Evolutionary conservation across 2,113 vertebrate genomes (phyloP), one percentile per base, ranked within the genome.

Genomic region (Catharus minimus): DNA sequence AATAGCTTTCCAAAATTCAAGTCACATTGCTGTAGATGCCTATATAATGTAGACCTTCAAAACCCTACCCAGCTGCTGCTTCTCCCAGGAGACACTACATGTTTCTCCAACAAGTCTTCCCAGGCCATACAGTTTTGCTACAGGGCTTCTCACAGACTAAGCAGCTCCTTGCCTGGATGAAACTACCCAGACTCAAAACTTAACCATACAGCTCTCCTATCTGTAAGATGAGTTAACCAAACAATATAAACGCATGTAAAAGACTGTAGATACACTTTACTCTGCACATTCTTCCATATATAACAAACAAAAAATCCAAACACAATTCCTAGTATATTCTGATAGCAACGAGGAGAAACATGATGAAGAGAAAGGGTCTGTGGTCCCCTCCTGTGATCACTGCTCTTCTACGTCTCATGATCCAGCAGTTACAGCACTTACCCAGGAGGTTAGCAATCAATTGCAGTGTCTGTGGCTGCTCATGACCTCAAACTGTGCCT

Each of bases 61-160:
- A 92, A 69, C 50, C 20, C 26, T 86, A 57, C 30, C 55, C 88
- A 94, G 80, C 82, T 86, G 79, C 79, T 80, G 20, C 30, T 58
- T 69, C 38, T 86, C 82, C 72, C 88, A 66, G 39, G 71, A 83
- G 80, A 80, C 33, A 55, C 28, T 41, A 15, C n/a, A 43, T 5
- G 32, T 77, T 82, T 76, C 46, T 73, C 41, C 30, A 46, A 41
- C 26, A 86, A 55, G 68, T 36, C 43, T 65, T 93, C 47, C 32
- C 64, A 82, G 24, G 85, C 71, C 72, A 60, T 32, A 44, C 36
- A 55, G 62, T 41, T 87, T 86, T 87, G 36, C 74, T 72, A 85
- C 19, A 58, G 33, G 16, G 47, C 58, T 92, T 69, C 52, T 69
- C 52, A 43, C 2, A 62, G 58, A 60, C 11, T 0, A 0, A 83